Percentiles rank a stretch among this genome's conserved stretches.
Conservation (phyloP, 2,888 invertebrate species). For the Caradrina clavipalpis region DNA sequence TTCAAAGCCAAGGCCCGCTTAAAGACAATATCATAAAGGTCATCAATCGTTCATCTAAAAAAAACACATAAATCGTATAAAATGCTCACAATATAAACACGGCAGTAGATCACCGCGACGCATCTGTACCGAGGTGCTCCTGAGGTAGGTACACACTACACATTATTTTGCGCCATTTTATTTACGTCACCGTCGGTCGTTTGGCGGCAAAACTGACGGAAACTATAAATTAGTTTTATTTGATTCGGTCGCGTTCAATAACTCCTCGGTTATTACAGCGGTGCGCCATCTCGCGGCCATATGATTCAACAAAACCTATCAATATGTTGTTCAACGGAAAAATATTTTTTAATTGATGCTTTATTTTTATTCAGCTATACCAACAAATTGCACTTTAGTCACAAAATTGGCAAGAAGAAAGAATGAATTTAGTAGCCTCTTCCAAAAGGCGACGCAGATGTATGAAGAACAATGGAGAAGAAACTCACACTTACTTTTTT, state of each 20-base stretch:
- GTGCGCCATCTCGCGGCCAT: neutral
- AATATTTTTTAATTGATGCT: conserved; percentile 15
- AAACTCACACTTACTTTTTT: too few relatives aligned
- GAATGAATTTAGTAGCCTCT: too few relatives aligned
- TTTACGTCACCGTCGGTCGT: conserved; percentile 24
- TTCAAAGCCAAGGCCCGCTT: neutral
- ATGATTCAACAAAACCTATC: neutral
- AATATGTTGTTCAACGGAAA: conserved; percentile 17
- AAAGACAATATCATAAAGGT: neutral
- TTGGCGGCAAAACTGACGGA: conserved; percentile 45
- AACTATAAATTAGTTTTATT: conserved; percentile 55
- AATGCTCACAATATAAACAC: conserved; percentile 20
- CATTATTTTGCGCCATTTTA: conserved; percentile 35
- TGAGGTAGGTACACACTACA: conserved; percentile 34
- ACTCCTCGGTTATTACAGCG: conserved; percentile 13
- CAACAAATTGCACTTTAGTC: too few relatives aligned
- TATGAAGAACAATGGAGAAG: too few relatives aligned
- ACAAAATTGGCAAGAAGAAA: too few relatives aligned
- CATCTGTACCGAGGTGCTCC: conserved; percentile 22
- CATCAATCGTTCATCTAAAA: neutral
- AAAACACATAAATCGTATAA: conserved; percentile 14
- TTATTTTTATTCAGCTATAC: too few relatives aligned
- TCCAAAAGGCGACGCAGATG: too few relatives aligned
- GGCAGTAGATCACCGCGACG: neutral
- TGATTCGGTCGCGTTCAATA: conserved; percentile 29